Evolutionary conservation across 2,113 vertebrate genomes (phyloP), one percentile per base, ranked within the genome.

Genomic region (Setophaga coronata): DNA sequence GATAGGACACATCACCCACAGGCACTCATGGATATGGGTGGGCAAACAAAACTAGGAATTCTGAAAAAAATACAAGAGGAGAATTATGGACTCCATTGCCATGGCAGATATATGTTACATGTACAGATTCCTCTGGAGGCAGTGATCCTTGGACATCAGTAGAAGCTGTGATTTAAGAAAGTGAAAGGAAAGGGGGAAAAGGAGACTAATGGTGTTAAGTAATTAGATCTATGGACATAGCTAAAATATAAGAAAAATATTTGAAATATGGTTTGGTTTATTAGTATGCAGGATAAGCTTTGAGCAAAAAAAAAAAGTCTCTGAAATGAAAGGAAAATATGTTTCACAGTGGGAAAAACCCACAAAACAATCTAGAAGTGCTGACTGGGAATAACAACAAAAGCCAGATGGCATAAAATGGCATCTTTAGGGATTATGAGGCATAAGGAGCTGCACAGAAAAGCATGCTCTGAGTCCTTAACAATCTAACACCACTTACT

Each of bases 381-480:
- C 97, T 97, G 97, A 98, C 96, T 97, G 97, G 96, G 96, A 97
- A 95, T 95, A 97, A 97, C 92, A 97, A 97, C 97, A 97, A 95
- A 98, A 97, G 97, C 97, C 98, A 98, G 98, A 98, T 98, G 98
- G 98, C 95, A 97, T 97, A 98, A 97, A 98, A 97, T 97, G 97
- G 95, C 96, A 96, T 98, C 96, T 97, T 97, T 97, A 97, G 95
- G 96, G 96, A 98, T 98, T 98, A 98, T 97, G 97, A 97, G 97
- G 96, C 96, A 96, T 96, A 97, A 96, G 94, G 96, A 96, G 92
- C 96, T 96, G 45, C 69, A 61, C 84, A 96, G 60, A 93, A 97
- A 97, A 97, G 94, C 96, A 93, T 95, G 79, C 92, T 97, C 87
- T 76, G 97, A 97, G 96, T 97, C 97, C 96, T 93, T 93, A 97